Conservation (phyloP, 2,113 vertebrate species). For the Picathartes gymnocephalus region DNA sequence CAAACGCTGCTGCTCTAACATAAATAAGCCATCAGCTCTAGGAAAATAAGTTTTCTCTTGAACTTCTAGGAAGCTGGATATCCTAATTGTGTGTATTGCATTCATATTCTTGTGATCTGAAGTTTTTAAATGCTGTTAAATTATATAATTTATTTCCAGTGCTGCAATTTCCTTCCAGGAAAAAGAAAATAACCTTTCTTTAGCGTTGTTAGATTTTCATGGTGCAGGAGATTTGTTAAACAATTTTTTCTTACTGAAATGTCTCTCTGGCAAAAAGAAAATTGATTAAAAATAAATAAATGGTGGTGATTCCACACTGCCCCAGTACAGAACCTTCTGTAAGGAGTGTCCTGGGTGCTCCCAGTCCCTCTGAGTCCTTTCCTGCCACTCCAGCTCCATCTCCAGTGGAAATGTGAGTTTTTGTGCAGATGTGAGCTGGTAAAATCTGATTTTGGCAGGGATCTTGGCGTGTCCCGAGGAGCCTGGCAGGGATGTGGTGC, state of each 20-base stretch:
- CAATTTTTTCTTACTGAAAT: not conserved
- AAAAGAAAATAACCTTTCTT: not conserved
- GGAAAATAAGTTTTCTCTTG: constrained; percentile 1
- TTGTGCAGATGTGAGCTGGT: not conserved
- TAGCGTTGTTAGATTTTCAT: rapidly evolving
- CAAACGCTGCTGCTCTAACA: constrained; percentile 19
- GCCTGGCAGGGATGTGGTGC: not conserved
- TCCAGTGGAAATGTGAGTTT: not conserved
- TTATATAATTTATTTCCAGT: not conserved
- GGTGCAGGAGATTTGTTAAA: not conserved
- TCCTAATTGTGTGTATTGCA: not conserved
- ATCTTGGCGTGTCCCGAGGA: not conserved
- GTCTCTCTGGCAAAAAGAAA: not conserved
- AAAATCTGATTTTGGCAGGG: not conserved
- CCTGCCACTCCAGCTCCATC: not conserved
- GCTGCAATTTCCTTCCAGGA: not conserved
- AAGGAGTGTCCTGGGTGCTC: not conserved
- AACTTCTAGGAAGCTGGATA: not conserved
- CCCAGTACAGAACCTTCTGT: not conserved
- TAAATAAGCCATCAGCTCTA: constrained; percentile 31
- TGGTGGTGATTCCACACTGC: not conserved
- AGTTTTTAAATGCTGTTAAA: not conserved
- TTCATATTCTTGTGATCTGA: not conserved
- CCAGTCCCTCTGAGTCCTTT: not conserved
- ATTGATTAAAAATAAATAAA: not conserved